These are phyloP conservation scores for Gymnoscelis rufifasciata DNA, from an alignment of 2,888 invertebrate genomes.

Conservation along the genomic window DNA sequence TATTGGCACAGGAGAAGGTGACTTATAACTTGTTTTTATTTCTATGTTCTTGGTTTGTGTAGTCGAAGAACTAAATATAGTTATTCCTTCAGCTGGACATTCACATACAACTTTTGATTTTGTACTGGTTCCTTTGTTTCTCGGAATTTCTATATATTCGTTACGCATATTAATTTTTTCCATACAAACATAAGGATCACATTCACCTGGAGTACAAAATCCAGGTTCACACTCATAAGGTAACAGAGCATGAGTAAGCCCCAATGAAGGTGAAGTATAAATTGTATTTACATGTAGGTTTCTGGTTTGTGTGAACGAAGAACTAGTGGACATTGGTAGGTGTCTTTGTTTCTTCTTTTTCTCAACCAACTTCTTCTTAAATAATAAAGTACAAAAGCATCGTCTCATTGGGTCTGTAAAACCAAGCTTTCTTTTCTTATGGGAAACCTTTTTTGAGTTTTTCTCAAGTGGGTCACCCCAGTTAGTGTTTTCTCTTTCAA, in stretches of 20 bases:
- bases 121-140: neutral
- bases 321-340: neutral
- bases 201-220: constrained; percentile 37
- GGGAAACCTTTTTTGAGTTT: too few species aligned
- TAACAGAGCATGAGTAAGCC: neutral
- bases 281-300: neutral
- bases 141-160: neutral
- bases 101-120: neutral
- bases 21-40: neutral
- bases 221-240: constrained; percentile 45
- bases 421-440: too few species aligned
- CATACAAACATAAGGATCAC: constrained; percentile 38
- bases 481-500: too few species aligned
- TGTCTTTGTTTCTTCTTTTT: constrained; percentile 1
- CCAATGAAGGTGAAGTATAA: neutral
- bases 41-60: neutral
- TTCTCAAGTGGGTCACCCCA: too few species aligned
- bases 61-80: neutral
- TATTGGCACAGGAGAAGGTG: neutral
- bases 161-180: constrained; percentile 30
- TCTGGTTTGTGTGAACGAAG: neutral
- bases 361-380: neutral
- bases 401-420: too few species aligned
- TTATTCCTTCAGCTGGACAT: neutral
- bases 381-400: too few species aligned